Evolutionary conservation across 2,888 invertebrate genomes (phyloP).

Genomic region (Caenorhabditis sp.): DNA sequence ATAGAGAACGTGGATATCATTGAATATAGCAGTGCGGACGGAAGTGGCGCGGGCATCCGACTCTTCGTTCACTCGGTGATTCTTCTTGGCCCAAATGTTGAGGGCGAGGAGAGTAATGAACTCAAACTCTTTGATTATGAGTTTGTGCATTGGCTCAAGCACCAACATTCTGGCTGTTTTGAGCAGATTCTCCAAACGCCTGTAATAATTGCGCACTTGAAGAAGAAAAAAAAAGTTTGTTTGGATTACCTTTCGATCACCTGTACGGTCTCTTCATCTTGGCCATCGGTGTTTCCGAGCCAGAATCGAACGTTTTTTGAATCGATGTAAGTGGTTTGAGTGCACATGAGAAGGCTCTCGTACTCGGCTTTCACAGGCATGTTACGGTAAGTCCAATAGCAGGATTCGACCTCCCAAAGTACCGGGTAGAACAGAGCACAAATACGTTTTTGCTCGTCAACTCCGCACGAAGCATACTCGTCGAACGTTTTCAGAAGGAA

Average conservation of each 20-base stretch:
- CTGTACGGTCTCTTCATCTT: neutral
- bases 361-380: slow-evolving; percentile 16
- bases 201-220: neutral
- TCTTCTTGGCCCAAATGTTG: slow-evolving; percentile 45
- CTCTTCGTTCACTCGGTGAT: slow-evolving; percentile 12
- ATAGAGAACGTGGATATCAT: slow-evolving; percentile 50
- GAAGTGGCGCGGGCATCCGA: slow-evolving; percentile 9
- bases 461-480: slow-evolving; percentile 19
- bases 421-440: slow-evolving; percentile 44
- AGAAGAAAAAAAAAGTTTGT: too few relatives aligned
- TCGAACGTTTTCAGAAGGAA: slow-evolving; percentile 39
- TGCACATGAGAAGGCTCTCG: slow-evolving; percentile 34
- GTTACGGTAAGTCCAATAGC: slow-evolving; percentile 54
- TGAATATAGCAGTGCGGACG: slow-evolving; percentile 25
- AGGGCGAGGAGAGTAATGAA: slow-evolving; percentile 41
- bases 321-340: slow-evolving; percentile 54
- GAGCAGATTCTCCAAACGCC: slow-evolving; percentile 15
- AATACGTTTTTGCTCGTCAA: slow-evolving; percentile 31
- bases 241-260: slow-evolving; percentile 18
- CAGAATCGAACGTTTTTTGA: slow-evolving; percentile 21
- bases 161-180: slow-evolving; percentile 3
- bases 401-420: slow-evolving; percentile 51
- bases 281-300: slow-evolving; percentile 24
- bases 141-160: slow-evolving; percentile 42
- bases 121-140: slow-evolving; percentile 49